Evolutionary conservation across 2,113 vertebrate species (phyloP).

Genomic region (Pituophis catenifer): DNA sequence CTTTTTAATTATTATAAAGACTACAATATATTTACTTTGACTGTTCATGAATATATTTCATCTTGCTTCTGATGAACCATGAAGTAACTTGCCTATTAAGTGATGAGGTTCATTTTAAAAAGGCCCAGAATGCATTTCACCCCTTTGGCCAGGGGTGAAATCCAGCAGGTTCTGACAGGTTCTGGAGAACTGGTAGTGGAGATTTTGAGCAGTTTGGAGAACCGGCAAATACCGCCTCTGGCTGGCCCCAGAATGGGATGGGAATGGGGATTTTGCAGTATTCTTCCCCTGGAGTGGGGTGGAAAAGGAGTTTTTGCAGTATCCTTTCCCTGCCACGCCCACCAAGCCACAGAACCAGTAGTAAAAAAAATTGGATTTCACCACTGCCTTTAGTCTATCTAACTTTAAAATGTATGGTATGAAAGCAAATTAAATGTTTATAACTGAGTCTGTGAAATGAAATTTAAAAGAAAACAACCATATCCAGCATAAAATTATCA

Average conservation of each 20-base stretch:
- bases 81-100: neutral
- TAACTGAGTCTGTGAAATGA: neutral
- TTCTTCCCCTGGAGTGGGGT: too few relatives aligned
- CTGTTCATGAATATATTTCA: neutral
- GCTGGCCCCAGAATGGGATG: too few relatives aligned
- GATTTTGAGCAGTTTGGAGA: too few relatives aligned
- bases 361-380: too few relatives aligned
- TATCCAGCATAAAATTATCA: neutral
- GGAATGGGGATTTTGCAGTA: too few relatives aligned
- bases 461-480: neutral
- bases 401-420: neutral
- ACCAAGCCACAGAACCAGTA: too few relatives aligned
- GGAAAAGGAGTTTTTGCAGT: too few relatives aligned
- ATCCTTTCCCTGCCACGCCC: too few relatives aligned
- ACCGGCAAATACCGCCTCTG: too few relatives aligned
- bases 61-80: neutral
- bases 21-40: neutral
- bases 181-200: too few relatives aligned
- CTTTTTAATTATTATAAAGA: neutral
- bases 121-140: neutral
- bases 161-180: too few relatives aligned
- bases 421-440: neutral
- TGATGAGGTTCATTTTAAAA: neutral
- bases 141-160: neutral
- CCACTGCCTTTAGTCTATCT: neutral